Evolutionary conservation across 1,140 invertebrate species (phyloP).

Genomic region (Zaprionus ornatus): DNA sequence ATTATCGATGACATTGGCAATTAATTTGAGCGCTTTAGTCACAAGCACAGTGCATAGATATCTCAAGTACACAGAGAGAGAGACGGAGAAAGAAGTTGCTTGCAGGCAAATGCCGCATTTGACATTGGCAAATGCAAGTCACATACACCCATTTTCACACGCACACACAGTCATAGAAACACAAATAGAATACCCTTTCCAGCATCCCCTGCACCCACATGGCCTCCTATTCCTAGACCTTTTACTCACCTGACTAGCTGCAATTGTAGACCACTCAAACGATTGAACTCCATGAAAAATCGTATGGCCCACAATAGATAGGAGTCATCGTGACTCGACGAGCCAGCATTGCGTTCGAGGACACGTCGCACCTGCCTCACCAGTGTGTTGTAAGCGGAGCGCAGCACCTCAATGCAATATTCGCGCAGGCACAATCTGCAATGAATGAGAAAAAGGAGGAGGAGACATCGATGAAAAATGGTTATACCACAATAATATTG

Average conservation of each 20-base stretch:
- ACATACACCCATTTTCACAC: conserved; percentile 22
- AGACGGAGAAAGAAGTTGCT: not conserved
- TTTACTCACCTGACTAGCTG: conserved; percentile 92
- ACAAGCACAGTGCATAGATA: conserved; percentile 19
- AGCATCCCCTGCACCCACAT: not conserved
- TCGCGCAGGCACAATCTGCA: conserved; percentile 93
- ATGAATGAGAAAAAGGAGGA: conserved; percentile 6
- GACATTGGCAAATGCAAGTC: conserved; percentile 59
- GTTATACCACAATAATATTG: conserved; percentile 81
- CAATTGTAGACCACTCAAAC: conserved; percentile 92
- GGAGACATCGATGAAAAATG: conserved; percentile 66
- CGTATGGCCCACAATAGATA: conserved; percentile 97
- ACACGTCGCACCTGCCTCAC: conserved; percentile 83
- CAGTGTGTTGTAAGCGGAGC: conserved; percentile 92
- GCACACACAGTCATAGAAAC: not conserved
- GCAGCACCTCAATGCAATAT: conserved; percentile 96
- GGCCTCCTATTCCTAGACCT: not conserved
- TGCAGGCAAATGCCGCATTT: conserved; percentile 30
- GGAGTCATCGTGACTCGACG: conserved; percentile 91
- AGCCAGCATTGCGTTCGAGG: conserved; percentile 78
- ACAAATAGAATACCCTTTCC: not conserved
- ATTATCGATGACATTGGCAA: conserved; percentile 56
- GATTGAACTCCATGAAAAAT: conserved; percentile 99
- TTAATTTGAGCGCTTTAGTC: conserved; percentile 70
- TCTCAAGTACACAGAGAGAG: conserved; percentile 22